phyloP scores from a whole-genome alignment of 2,888 invertebrate genomes.

The Hirudinaria manillensis region DNA sequence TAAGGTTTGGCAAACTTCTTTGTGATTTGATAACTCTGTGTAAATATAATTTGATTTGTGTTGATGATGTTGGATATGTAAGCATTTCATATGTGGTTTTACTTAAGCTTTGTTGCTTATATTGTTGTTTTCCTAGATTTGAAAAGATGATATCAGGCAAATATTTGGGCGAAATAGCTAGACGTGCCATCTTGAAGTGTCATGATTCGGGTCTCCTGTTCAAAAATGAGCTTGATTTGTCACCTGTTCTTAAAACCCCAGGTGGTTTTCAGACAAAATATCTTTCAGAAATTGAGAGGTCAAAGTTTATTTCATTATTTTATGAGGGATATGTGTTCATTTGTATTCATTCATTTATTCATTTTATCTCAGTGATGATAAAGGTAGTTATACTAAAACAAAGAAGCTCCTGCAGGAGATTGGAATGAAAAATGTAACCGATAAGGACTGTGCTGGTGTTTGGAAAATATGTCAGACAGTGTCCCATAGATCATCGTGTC shows the following conservation, averaged over 20 bases:
- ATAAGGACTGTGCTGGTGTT: conserved; percentile 84
- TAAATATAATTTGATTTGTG: neutral
- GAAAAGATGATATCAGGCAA: conserved; percentile 99
- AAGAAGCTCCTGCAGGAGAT: conserved; percentile 51
- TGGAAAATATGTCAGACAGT: conserved; percentile 86
- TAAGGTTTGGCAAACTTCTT: conserved; percentile 58
- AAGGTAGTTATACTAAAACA: neutral
- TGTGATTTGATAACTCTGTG: neutral
- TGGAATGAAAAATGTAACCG: conserved; percentile 67
- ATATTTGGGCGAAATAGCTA: conserved; percentile 94
- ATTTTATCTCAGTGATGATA: neutral
- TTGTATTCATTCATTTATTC: no score
- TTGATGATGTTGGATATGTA: no score
- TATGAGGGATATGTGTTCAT: neutral
- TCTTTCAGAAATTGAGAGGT: conserved; percentile 91
- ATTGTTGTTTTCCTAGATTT: conserved; percentile 59
- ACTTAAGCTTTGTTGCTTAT: neutral
- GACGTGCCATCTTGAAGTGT: conserved; percentile 76
- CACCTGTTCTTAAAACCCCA: conserved; percentile 68
- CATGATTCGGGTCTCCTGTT: conserved; percentile 66
- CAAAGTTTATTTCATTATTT: conserved; percentile 34
- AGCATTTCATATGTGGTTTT: no score
- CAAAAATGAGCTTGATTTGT: conserved; percentile 60
- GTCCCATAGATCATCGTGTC: conserved; percentile 83
- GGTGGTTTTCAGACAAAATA: conserved; percentile 91